A percentile compares a stretch with the other conserved stretches of the same genome.
These are phyloP conservation scores for Spea bombifrons DNA, from an alignment of 2,113 vertebrate species.

Conservation along the genomic window DNA sequence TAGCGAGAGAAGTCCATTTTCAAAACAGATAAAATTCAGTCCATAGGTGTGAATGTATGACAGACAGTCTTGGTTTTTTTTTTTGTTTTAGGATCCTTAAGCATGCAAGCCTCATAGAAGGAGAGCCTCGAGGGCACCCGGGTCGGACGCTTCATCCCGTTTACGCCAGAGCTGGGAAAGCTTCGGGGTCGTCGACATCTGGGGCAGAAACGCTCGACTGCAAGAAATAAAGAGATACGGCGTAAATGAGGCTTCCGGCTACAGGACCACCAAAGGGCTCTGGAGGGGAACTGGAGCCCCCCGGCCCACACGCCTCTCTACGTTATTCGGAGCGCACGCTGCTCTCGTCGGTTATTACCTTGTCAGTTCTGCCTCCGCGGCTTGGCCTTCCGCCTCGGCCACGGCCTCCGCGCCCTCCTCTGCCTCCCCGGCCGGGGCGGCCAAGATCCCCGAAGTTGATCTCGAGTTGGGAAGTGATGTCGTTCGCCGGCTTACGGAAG, in stretches of 20 bases:
- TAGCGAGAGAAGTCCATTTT: slow-evolving; percentile 98
- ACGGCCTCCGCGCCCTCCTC: slow-evolving; percentile 86
- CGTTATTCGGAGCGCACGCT: too few species aligned
- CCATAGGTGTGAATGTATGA: slow-evolving; percentile 91
- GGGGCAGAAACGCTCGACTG: slow-evolving; percentile 92
- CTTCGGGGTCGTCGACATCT: slow-evolving; percentile 97
- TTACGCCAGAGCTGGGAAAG: slow-evolving; percentile 95
- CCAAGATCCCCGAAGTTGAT: slow-evolving; percentile 98
- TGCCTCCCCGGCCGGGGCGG: slow-evolving; percentile 90
- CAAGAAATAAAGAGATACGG: slow-evolving; percentile 30
- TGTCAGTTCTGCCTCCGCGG: slow-evolving; percentile 89
- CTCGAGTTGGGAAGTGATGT: slow-evolving; percentile 98
- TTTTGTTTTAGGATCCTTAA: slow-evolving; percentile 88
- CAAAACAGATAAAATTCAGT: slow-evolving; percentile 95
- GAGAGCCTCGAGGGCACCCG: slow-evolving; percentile 75
- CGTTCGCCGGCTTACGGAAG: slow-evolving; percentile 97
- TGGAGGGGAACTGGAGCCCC: too few species aligned
- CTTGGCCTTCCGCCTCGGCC: slow-evolving; percentile 77
- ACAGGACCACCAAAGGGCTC: too few species aligned
- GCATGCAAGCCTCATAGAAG: slow-evolving; percentile 98
- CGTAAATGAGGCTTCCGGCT: too few species aligned
- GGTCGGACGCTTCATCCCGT: slow-evolving; percentile 76
- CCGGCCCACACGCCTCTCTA: too few species aligned
- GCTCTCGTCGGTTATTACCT: slow-evolving; percentile 66
- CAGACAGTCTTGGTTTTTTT: slow-evolving; percentile 84